A percentile compares a stretch with the other conserved stretches of the same genome.
These are phyloP conservation scores for Latrodectus elegans DNA, from an alignment of 2,888 invertebrate species.

Conservation along the genomic window DNA sequence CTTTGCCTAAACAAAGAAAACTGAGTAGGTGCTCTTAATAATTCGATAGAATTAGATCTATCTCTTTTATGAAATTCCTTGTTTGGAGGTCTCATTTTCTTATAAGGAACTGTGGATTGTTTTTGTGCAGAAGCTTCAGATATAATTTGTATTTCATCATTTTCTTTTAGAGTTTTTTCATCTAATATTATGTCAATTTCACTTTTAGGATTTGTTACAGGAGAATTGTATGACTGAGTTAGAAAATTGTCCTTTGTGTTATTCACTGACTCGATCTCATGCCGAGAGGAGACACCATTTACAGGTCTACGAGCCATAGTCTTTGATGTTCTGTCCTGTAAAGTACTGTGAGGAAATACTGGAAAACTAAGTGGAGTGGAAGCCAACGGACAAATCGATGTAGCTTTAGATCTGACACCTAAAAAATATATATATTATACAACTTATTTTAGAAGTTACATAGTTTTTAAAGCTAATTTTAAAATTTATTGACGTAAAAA, in stretches of 20 bases:
- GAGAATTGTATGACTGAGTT: not conserved
- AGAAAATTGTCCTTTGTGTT: not conserved
- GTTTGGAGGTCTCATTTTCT: not conserved
- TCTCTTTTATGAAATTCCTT: not conserved
- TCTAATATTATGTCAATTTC: constrained; percentile 24
- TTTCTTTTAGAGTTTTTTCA: not conserved
- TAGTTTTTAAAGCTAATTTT: too few species aligned
- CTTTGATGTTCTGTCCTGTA: not conserved
- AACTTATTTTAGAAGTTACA: too few species aligned
- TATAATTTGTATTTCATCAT: constrained; percentile 26
- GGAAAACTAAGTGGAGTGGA: not conserved
- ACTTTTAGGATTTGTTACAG: constrained; percentile 20
- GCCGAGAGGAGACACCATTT: constrained; percentile 6
- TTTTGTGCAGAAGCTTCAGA: not conserved
- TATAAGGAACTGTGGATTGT: not conserved
- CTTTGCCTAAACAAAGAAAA: too few species aligned
- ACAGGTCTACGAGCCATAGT: not conserved
- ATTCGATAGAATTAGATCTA: not conserved
- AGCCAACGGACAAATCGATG: not conserved
- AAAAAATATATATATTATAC: not conserved
- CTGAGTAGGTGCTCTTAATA: too few species aligned
- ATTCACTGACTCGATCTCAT: not conserved
- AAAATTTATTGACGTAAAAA: too few species aligned
- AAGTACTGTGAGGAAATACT: not conserved
- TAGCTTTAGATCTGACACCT: not conserved